Evolutionary conservation across 2,797 vertebrate species (phyloP), one percentile per base, ranked within the genome.

Genomic region (Rhabdophis nuchalis): DNA sequence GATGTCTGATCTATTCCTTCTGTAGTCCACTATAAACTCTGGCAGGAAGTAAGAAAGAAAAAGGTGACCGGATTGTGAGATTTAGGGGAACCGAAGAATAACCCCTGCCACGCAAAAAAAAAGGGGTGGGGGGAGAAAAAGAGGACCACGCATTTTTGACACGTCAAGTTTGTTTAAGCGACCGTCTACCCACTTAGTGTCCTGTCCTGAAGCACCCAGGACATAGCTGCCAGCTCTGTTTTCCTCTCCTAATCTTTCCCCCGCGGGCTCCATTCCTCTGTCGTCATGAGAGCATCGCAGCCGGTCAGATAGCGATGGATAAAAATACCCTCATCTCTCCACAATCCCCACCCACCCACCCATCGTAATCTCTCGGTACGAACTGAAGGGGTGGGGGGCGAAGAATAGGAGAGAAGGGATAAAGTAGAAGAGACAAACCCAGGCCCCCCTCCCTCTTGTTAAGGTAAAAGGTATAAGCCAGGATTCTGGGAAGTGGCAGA

Each of bases 401-500:
- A 88, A 96, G 95, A 96, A 41, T 27, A 46, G n/a, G 95, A 58
- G 57, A 58, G 5, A 20, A 5, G n/a, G 4, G 46, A 10, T 3
- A 41, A 23, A 36, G 18, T 27, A 10, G 16, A n/a, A 95, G 96
- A 96, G 95, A 95, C 89, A 60, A 54, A 58, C 91, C 94, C n/a
- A n/a, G n/a, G n/a, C n/a, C 27, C 96, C 93, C 89, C 92, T 36
- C 25, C 58, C 94, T 1, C 16, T 77, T 54, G 92, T 93, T 16
- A 91, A 61, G 95, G 93, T 87, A 94, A 94, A 97, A 96, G 91
- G 94, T 86, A 92, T 95, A 82, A 94, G 0, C 72, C 93, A 95
- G 95, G 96, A 96, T 93, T 61, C 94, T 46, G 96, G 96, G 94
- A 97, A 97, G 95, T 91, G 96, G 95, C 96, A 95, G 97, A 96